Evolutionary conservation across 2,797 vertebrate genomes (phyloP), one percentile per base, ranked within the genome.

Genomic region (Triplophysa yarkandensis): DNA sequence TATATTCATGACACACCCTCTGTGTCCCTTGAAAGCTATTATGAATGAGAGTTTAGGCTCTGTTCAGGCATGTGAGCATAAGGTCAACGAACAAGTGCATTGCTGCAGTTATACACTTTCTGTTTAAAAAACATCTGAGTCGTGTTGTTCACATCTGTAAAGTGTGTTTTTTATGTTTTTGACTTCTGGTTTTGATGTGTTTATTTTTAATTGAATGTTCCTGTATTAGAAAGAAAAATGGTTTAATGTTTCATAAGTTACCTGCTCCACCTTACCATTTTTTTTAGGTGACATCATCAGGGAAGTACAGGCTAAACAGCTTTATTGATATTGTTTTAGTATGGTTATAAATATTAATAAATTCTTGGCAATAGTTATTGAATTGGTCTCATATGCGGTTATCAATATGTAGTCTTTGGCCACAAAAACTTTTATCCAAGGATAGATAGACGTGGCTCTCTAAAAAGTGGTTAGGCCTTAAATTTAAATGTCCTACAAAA

Each of bases 51-150:
- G 43, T n/a, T 52, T 4, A 25, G 48, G 21, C 13, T 36, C 16
- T 71, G 44, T 72, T 41, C 44, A 16, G 70, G 44, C 58, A 21
- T 63, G 58, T 52, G 16, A 52, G 32, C 3, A 9, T 13, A 52
- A 63, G 52, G 44, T 27, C 14, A 46, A 36, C 27, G 8, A 61
- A 72, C 44, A 52, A 63, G 70, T 52, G 58, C 11, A 52, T n/a
- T 14, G 17, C 32, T 27, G n/a, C 30, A 27, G 7, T 71, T 43
- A 25, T 36, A 30, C 19, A 0, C 19, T 41, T n/a, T n/a, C 28
- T 16, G 19, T 13, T 2, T 14, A 58, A 34, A 25, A 14, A 30
- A 30, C 41, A 6, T 3, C 27, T 36, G 46, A 30, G 28, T 48
- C 17, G 6, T 30, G 48, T 54, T 36, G 1, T 39, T 3, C 6